Percentiles rank a stretch among this genome's conserved stretches.
phyloP scores from a whole-genome alignment of 92 coral and sea anemone species.

The Diadumene lineata region DNA sequence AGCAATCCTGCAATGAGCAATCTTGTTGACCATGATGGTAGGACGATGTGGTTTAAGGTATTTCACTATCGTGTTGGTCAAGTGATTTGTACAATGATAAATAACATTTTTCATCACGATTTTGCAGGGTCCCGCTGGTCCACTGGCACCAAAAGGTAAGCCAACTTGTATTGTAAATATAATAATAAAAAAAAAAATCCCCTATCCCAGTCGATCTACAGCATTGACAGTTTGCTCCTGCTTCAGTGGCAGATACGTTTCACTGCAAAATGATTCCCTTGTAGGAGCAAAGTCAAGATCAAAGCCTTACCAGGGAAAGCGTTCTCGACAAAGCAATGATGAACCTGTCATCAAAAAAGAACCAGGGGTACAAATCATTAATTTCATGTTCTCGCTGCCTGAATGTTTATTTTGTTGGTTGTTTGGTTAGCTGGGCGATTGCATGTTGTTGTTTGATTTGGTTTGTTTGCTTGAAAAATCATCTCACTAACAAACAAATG shows the following conservation, averaged over 20 bases:
- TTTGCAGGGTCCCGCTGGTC: constrained; percentile 59
- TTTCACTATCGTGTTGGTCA: not conserved
- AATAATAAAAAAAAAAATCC: too few relatives aligned
- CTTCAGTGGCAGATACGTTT: too few relatives aligned
- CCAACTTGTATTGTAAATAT: too few relatives aligned
- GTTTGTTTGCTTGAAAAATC: too few relatives aligned
- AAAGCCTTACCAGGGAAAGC: not conserved
- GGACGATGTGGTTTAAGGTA: constrained; percentile 93
- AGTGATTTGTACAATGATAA: not conserved
- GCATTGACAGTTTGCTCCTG: too few relatives aligned
- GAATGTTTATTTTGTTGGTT: not conserved
- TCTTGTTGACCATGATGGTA: constrained; percentile 81
- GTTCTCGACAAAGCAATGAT: not conserved
- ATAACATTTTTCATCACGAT: not conserved
- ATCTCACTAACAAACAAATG: too few relatives aligned
- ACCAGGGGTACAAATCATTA: not conserved
- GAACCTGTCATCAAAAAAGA: not conserved
- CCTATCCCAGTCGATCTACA: too few relatives aligned
- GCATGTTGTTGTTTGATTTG: too few relatives aligned
- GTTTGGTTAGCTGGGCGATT: not conserved
- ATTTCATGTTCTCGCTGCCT: too few relatives aligned
- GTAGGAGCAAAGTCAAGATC: not conserved
- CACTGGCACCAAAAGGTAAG: constrained; percentile 58
- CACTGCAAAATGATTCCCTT: too few relatives aligned
- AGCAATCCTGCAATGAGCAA: constrained; percentile 67